Base-by-base conservation (phyloP, 2,113 vertebrate genomes). In the Lethenteron reissneri region DNA sequence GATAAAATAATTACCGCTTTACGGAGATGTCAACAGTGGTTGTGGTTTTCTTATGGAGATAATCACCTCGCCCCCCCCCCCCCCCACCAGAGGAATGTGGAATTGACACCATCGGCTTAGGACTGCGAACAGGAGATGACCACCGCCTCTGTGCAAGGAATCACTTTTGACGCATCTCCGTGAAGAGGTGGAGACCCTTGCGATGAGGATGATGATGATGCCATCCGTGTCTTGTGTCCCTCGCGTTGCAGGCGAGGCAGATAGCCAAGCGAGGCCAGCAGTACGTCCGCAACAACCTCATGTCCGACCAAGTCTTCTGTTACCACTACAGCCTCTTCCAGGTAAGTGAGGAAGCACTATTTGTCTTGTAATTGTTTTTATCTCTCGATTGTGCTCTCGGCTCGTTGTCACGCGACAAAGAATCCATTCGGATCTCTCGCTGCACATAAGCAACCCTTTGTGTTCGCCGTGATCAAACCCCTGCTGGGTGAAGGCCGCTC, bases 311-410 rank as follows among this genome's bases (percentile, higher is more conserved):
- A 25, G 82, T 99, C 81, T 92, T 96, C 78, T 97, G 91, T 76
- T 97, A 99, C 75, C 94, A 96, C 80, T 87, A 86, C 81, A 89
- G 85, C 78, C 92, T 97, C 74, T 87, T 94, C 75, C 83, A 92
- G 87, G 94, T 96, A 81, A 83, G 11, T 11, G 69, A 64, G 10
- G 12, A 72, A 19, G 19, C 5, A 21, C 58, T 56, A 12, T 57
- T 17, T n/a, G 19, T 64, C 69, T 58, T 41, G 13, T 21, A 15
- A 12, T 17, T 72, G 5, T 19, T 19, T 17, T 68, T 12, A 6
- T 57, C 69, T 72, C 56, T 19, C 10, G 21, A 57, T 17, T 72
- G 41, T 64, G 57, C 60, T 10, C 56, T 57, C 21, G 7, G 41
- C 41, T 41, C 41, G 5, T 41, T 41, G 41, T 41, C 41, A 41